Percentiles rank a stretch among this genome's conserved stretches.
phyloP scores from a whole-genome alignment of 2,797 vertebrate species.

The Zalophus californianus region DNA sequence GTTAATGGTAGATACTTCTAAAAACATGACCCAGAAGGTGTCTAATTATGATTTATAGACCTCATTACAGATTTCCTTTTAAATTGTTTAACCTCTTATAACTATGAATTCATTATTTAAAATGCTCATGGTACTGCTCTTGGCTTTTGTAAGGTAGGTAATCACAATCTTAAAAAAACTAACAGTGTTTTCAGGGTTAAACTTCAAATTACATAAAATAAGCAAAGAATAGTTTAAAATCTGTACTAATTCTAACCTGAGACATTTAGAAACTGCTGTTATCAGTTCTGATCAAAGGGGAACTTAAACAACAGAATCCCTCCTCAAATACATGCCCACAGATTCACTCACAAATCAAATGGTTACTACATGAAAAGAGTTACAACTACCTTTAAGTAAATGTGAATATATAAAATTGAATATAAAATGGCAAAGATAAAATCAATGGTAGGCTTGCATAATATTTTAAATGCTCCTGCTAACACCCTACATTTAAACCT shows the following conservation, averaged over 20 bases:
- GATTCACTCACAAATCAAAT: conserved; percentile 10
- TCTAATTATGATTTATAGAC: not conserved
- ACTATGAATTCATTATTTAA: conserved; percentile 29
- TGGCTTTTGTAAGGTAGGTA: not conserved
- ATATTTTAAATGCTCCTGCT: not conserved
- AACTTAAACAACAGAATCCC: not conserved
- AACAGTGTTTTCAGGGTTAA: conserved; percentile 7
- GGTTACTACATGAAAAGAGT: conserved; percentile 12
- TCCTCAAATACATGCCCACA: not conserved
- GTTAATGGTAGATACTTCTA: conserved; percentile 16
- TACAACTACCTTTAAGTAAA: conserved; percentile 20
- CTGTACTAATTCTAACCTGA: conserved; percentile 5
- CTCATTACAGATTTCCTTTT: not conserved
- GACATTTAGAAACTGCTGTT: conserved; percentile 44
- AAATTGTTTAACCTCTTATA: not conserved
- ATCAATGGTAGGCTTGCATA: not conserved
- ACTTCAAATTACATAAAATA: conserved; percentile 42
- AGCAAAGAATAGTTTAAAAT: not conserved
- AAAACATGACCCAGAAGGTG: conserved; percentile 37
- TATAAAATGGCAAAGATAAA: conserved; percentile 15
- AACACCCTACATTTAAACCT: not conserved
- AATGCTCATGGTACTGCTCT: not conserved
- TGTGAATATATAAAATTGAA: not conserved
- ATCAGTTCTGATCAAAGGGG: conserved; percentile 36
- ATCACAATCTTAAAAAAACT: not conserved